Base-by-base conservation (phyloP, 2,797 vertebrate species). In the Enteromius thamalakanensis region DNA sequence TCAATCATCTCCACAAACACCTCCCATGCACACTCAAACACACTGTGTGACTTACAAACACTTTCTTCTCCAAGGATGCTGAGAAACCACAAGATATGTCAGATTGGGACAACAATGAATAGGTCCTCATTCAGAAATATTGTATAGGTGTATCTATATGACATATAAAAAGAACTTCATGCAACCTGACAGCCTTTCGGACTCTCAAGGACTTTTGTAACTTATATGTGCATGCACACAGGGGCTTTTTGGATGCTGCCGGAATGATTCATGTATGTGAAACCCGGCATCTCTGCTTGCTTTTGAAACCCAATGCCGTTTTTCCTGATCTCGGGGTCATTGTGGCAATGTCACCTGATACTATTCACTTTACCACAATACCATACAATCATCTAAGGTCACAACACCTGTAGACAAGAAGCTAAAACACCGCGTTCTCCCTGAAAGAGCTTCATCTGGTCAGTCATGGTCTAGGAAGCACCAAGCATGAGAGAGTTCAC, bases 321-420 rank as follows among this genome's bases (percentile, higher is more conserved):
- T 94, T 95, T 95, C 93, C 93, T 94, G 93, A 88, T 91, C 91
- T 88, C 65, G 85, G 91, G 93, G 92, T 95, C 94, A 94, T 62
- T 88, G 90, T 91, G 87, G 91, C 87, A 89, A 89, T 91, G 86
- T 70, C 91, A 87, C 55, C 32, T 26, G 80, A 86, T 67, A 86
- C 87, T 47, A 37, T 79, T 81, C 74, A 81, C 62, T 65, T 58
- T 71, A 65, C 67, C 55, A 93, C 92, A 93, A 94, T 93, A 87
- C 89, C 76, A 86, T 89, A 89, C 87, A 89, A 89, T 89, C 90
- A 87, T 88, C 90, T 91, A 79, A 93, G 90, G 93, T 91, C 87
- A 89, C 81, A 89, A 92, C 93, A 94, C 94, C 93, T 95, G 94
- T 90, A 91, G 92, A 93, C 91, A 92, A 90, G 91, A 91, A 89